These are phyloP conservation scores for Corythornis vintsioides DNA, from an alignment of 2,113 vertebrate species.

Conservation along the genomic window DNA sequence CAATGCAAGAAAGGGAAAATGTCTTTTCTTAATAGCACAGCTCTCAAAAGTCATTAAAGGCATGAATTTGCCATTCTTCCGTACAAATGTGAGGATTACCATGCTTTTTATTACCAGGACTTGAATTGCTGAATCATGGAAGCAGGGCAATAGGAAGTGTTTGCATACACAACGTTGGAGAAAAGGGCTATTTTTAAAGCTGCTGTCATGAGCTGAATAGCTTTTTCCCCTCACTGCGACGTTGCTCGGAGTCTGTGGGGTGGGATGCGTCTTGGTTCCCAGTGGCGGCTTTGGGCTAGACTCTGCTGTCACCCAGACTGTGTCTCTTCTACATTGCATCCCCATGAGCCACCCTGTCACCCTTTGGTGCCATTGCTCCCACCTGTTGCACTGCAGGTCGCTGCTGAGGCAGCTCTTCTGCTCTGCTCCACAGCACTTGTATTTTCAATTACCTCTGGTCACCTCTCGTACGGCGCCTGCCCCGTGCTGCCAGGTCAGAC, in stretches of 20 bases:
- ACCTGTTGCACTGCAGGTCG: neutral
- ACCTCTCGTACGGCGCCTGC: neutral
- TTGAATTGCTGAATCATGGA: neutral
- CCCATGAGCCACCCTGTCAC: neutral
- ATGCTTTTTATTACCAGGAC: neutral
- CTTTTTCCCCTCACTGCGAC: neutral
- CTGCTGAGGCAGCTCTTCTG: conserved; percentile 1
- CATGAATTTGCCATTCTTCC: neutral
- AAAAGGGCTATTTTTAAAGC: neutral
- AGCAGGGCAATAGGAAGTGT: neutral
- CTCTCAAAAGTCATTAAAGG: neutral
- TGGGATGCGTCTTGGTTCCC: rapidly evolving
- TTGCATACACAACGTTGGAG: neutral
- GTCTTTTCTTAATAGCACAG: neutral
- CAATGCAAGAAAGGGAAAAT: neutral
- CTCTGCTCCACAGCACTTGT: rapidly evolving
- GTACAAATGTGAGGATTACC: neutral
- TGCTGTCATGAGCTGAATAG: neutral
- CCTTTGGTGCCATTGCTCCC: neutral
- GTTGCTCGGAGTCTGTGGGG: rapidly evolving
- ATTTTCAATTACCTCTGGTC: neutral
- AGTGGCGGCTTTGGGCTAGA: rapidly evolving
- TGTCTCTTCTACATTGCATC: rapidly evolving
- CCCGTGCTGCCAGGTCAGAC: neutral
- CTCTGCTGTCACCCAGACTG: rapidly evolving